phyloP scores from a whole-genome alignment of 2,888 invertebrate species.

The Agonum fuliginosum region DNA sequence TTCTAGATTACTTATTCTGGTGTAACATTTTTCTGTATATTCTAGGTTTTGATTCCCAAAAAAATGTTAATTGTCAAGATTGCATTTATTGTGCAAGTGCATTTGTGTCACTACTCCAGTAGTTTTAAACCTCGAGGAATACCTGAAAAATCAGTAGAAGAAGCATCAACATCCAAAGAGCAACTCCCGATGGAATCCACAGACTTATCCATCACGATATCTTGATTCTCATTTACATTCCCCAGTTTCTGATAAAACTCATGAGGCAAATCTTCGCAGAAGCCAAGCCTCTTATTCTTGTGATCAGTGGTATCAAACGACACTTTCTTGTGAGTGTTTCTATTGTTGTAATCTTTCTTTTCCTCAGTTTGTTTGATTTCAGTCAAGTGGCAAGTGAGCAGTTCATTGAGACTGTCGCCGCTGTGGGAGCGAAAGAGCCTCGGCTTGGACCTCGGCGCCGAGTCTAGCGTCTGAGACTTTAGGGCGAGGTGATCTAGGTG shows the following conservation, averaged over 20 bases:
- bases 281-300: slow-evolving; percentile 39
- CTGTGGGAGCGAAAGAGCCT: slow-evolving; percentile 40
- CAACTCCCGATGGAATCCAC: slow-evolving; percentile 92
- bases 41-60: too few species aligned
- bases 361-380: slow-evolving; percentile 30
- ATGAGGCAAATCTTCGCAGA: slow-evolving; percentile 51
- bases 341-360: slow-evolving; percentile 10
- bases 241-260: slow-evolving; percentile 45
- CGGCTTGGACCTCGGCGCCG: slow-evolving; percentile 39
- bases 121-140: too few species aligned
- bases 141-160: slow-evolving; percentile 84
- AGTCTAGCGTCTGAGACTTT: slow-evolving; percentile 54
- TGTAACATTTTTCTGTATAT: too few species aligned
- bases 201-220: slow-evolving; percentile 83
- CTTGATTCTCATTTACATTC: slow-evolving; percentile 67
- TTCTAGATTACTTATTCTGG: too few species aligned
- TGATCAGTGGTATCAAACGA: slow-evolving; percentile 46
- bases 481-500: slow-evolving; percentile 64
- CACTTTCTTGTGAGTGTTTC: slow-evolving; percentile 35
- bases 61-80: too few species aligned
- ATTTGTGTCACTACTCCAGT: too few species aligned
- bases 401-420: slow-evolving; percentile 44
- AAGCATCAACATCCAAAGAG: slow-evolving; percentile 88
- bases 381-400: slow-evolving; percentile 32
- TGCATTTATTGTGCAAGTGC: too few species aligned